Evolutionary conservation across 2,797 vertebrate genomes (phyloP).

Genomic region (Poecile montanus): DNA sequence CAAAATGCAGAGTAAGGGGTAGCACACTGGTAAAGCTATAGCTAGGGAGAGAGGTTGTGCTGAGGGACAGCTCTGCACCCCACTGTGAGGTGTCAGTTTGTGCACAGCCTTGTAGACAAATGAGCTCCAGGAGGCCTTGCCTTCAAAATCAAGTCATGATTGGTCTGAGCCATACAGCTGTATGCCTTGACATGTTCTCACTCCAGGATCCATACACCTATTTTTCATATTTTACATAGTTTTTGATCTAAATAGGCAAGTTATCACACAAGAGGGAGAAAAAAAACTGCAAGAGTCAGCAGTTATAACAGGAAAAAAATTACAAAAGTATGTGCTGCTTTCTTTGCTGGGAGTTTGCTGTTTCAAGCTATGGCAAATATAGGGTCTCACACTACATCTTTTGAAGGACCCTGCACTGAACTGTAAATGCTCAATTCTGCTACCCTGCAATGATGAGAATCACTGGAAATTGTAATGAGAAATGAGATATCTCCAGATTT

Average conservation of each 20-base stretch:
- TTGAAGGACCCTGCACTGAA: neutral
- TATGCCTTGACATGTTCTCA: neutral
- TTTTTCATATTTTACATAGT: neutral
- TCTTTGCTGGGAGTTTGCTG: neutral
- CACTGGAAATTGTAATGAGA: neutral
- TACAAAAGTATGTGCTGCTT: neutral
- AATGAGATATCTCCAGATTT: neutral
- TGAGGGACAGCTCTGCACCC: neutral
- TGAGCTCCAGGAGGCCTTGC: neutral
- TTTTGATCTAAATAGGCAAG: neutral
- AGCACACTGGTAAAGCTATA: neutral
- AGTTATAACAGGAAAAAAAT: neutral
- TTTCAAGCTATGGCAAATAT: neutral
- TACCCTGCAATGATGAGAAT: neutral
- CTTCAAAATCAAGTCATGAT: neutral
- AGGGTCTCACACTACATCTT: neutral
- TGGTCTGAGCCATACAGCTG: neutral
- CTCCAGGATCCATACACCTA: neutral
- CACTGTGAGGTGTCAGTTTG: neutral
- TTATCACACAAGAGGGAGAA: neutral
- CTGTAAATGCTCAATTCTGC: neutral
- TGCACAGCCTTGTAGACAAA: neutral
- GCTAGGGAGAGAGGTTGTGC: accelerated
- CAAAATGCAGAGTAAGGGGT: neutral
- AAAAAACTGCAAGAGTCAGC: neutral